phyloP scores from a whole-genome alignment of 2,113 vertebrate genomes.

The Procavia capensis region DNA sequence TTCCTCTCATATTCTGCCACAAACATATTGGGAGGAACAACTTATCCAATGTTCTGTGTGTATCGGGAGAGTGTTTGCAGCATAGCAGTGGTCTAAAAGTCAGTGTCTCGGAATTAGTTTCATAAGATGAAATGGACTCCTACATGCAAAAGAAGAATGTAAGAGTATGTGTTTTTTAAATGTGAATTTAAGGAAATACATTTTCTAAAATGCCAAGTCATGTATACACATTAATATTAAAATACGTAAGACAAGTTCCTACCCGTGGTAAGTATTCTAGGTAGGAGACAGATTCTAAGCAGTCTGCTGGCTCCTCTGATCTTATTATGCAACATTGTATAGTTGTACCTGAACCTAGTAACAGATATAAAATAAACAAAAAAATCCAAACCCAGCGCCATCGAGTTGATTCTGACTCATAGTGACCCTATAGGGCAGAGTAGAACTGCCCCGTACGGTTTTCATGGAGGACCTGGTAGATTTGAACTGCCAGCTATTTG shows the following conservation, averaged over 20 bases:
- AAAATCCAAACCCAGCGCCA: too few relatives aligned
- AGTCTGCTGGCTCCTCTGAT: neutral
- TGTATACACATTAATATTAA: neutral
- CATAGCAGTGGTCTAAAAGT: neutral
- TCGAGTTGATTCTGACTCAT: too few relatives aligned
- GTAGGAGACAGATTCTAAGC: neutral
- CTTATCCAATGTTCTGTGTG: neutral
- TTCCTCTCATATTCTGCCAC: neutral
- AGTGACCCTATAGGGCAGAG: too few relatives aligned
- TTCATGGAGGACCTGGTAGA: too few relatives aligned
- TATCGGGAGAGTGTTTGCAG: neutral
- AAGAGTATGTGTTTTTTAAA: neutral
- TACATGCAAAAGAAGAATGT: neutral
- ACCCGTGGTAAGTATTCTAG: neutral
- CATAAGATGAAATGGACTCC: neutral
- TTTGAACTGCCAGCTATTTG: too few relatives aligned
- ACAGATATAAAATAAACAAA: too few relatives aligned
- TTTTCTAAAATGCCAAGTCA: slow-evolving; percentile 39
- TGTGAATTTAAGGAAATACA: neutral
- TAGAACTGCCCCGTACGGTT: too few relatives aligned
- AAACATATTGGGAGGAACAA: neutral
- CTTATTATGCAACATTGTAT: neutral
- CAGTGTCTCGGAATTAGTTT: neutral
- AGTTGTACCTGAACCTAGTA: neutral
- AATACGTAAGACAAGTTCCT: neutral